phyloP scores from a whole-genome alignment of 2,888 invertebrate species.

The Chrysodeixis includens region DNA sequence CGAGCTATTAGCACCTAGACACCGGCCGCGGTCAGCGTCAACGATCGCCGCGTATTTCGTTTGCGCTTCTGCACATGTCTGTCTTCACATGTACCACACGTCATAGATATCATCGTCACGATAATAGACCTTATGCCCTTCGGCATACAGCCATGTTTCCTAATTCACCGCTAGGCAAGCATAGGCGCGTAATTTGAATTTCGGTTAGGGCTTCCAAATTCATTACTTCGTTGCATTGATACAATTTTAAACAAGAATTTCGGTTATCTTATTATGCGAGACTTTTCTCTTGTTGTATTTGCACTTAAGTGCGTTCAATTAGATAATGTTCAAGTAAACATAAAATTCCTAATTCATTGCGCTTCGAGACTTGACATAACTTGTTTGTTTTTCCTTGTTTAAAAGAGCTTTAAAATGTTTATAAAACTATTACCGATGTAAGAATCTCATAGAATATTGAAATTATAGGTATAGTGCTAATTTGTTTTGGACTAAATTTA shows the following conservation, averaged over 20 bases:
- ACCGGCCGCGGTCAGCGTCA: slow-evolving; percentile 62
- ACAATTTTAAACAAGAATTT: slow-evolving; percentile 54
- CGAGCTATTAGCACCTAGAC: slow-evolving; percentile 82
- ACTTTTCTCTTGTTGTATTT: slow-evolving; percentile 60
- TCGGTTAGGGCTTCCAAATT: slow-evolving; percentile 58
- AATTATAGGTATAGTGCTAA: slow-evolving; percentile 17
- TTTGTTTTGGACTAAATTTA: slow-evolving; percentile 17
- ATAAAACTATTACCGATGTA: slow-evolving; percentile 21
- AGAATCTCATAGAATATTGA: slow-evolving; percentile 16
- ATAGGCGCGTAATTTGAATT: slow-evolving; percentile 59
- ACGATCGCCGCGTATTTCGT: slow-evolving; percentile 62
- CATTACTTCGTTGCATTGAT: slow-evolving; percentile 57
- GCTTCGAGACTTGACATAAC: slow-evolving; percentile 10
- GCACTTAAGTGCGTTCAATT: slow-evolving; percentile 46
- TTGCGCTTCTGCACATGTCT: slow-evolving; percentile 69
- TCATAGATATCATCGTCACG: slow-evolving; percentile 40
- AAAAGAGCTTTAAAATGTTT: slow-evolving; percentile 24
- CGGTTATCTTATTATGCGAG: slow-evolving; percentile 57
- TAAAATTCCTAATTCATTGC: slow-evolving; percentile 23
- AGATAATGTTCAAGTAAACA: slow-evolving; percentile 55
- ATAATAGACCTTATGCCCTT: slow-evolving; percentile 61
- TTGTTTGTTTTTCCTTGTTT: slow-evolving; percentile 28
- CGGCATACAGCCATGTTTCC: slow-evolving; percentile 42
- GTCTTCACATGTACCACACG: slow-evolving; percentile 51
- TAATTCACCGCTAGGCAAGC: slow-evolving; percentile 20